phyloP scores from a whole-genome alignment of 23 tunicate species.

The Botrylloides violaceus region DNA sequence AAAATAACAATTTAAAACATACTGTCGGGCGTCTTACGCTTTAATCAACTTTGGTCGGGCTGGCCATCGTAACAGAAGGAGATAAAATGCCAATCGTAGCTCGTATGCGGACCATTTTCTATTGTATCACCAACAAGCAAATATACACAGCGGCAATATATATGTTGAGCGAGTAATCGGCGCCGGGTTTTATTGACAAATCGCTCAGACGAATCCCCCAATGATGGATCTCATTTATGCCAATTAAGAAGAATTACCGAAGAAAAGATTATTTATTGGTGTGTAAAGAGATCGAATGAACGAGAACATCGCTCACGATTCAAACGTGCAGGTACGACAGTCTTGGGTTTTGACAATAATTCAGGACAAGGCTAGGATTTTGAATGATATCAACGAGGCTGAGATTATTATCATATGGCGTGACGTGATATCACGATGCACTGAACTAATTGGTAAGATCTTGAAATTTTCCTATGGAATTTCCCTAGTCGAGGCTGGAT shows the following conservation, averaged over 20 bases:
- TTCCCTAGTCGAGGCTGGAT: too few relatives aligned
- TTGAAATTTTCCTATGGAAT: too few relatives aligned
- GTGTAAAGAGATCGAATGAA: not conserved
- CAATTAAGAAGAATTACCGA: not conserved
- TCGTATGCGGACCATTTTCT: not conserved
- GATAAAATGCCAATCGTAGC: not conserved
- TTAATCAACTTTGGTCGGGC: not conserved
- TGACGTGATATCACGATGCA: too few relatives aligned
- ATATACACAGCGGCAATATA: not conserved
- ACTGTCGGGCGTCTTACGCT: not conserved
- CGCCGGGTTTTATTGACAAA: not conserved
- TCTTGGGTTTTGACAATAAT: too few relatives aligned
- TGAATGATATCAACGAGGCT: too few relatives aligned
- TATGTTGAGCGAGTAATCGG: slow-evolving; percentile 1
- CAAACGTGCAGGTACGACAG: too few relatives aligned
- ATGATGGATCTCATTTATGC: not conserved
- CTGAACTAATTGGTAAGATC: too few relatives aligned
- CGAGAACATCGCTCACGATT: too few relatives aligned
- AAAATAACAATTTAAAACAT: too few relatives aligned
- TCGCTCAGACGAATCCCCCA: slow-evolving; percentile 5
- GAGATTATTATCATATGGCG: too few relatives aligned
- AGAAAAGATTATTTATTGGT: not conserved
- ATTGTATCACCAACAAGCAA: not conserved
- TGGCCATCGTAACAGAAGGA: not conserved
- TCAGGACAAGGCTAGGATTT: too few relatives aligned